Conservation (phyloP, 2,113 vertebrate species). For the Pardalotus punctatus region DNA sequence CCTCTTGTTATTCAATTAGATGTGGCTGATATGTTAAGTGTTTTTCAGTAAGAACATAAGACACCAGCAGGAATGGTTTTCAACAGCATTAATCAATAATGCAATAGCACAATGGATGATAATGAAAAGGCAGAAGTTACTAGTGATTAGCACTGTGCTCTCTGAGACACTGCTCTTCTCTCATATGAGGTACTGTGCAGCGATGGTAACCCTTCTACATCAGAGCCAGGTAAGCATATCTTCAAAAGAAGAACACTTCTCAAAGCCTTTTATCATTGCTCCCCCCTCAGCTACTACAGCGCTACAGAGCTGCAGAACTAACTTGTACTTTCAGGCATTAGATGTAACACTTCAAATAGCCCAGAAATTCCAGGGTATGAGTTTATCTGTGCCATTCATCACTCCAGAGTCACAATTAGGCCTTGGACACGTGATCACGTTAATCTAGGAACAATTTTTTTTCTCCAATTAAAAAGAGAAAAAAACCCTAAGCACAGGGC, state of each 20-base stretch:
- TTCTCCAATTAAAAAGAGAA: neutral
- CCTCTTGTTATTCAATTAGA: neutral
- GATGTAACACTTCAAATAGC: neutral
- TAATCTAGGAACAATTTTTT: neutral
- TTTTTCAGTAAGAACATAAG: neutral
- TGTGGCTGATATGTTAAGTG: neutral
- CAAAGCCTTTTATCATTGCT: neutral
- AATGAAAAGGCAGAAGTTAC: constrained; percentile 9
- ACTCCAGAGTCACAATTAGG: neutral
- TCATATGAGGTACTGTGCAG: neutral
- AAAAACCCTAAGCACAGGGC: neutral
- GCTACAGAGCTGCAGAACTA: neutral
- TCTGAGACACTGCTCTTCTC: neutral
- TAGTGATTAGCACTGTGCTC: neutral
- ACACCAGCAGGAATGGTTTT: neutral
- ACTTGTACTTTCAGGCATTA: neutral
- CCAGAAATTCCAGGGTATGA: neutral
- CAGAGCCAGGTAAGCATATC: neutral
- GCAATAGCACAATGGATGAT: neutral
- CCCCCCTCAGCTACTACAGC: neutral
- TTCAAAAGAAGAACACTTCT: neutral
- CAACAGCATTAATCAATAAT: constrained; percentile 29
- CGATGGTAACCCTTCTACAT: neutral
- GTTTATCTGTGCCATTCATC: neutral
- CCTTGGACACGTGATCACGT: rapidly evolving